Evolutionary conservation across 2,888 invertebrate species (phyloP), one percentile per base, ranked within the genome.

Genomic region (Amiota minor): DNA sequence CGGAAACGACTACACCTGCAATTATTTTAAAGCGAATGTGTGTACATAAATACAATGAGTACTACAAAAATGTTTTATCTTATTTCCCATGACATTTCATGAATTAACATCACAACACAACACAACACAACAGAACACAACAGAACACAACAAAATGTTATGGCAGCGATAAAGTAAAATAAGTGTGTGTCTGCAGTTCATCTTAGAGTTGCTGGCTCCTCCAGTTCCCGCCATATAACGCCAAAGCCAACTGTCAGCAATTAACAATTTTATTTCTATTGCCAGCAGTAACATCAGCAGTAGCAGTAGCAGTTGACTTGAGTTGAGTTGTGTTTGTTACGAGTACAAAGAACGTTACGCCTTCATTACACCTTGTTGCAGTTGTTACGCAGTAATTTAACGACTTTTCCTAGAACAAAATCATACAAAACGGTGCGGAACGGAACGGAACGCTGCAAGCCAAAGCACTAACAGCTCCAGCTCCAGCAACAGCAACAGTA

Each of bases 281-380:
- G 80, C 80, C 78, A 78, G 79, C 80, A 77, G 71, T 73, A 73
- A 69, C 62, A 69, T 18, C 35, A 73, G 56, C 35, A 67, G 47
- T 12, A 35, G 53, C 8, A 49, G 14, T 50, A 59, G 23, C 12
- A 20, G n/a, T n/a, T n/a, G 79, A 79, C 83, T 78, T 85, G 79
- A 82, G 80, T 62, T 62, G 62, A 23, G 45, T 9, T 56, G 1
- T 10, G 16, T 49, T 49, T 14, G 61, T 61, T 61, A 11, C 49
- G 45, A 65, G 55, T 53, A 35, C 49, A 61, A 76, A 74, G 70
- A 35, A 35, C 79, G 77, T 75, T 76, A 78, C 79, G 77, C 84
- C 85, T 81, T 81, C 84, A 83, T 83, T 85, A 87, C 87, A 88
- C 81, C 85, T 87, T 86, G 87, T 88, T 87, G 84, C 84, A 85